Evolutionary conservation across 2,797 vertebrate genomes (phyloP).

Genomic region (Pterois miles): DNA sequence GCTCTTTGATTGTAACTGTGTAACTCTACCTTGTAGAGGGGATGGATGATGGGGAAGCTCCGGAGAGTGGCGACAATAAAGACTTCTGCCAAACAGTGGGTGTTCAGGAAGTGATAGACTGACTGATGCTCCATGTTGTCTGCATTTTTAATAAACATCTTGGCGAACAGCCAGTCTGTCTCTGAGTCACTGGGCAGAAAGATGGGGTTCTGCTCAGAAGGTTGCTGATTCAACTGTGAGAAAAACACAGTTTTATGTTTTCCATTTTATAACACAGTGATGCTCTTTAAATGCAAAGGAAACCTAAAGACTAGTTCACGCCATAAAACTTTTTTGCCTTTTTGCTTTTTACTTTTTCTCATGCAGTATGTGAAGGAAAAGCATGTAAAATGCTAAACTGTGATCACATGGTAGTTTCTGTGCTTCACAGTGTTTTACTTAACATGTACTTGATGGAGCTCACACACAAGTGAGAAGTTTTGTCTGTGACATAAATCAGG

Average conservation of each 20-base stretch:
- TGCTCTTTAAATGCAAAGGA: too few species aligned
- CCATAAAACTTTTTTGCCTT: too few species aligned
- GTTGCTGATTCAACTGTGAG: conserved; percentile 46
- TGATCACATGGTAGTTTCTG: too few species aligned
- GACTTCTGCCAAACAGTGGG: conserved; percentile 75
- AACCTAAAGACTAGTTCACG: too few species aligned
- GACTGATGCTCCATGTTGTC: conserved; percentile 44
- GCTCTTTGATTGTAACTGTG: neutral
- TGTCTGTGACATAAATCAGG: too few species aligned
- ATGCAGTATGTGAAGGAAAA: too few species aligned
- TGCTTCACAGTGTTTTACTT: too few species aligned
- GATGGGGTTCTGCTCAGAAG: conserved; percentile 70
- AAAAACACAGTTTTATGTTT: neutral
- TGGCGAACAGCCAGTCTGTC: conserved; percentile 80
- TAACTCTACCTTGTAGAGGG: conserved; percentile 73
- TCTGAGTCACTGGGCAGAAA: conserved; percentile 76
- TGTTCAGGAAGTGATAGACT: conserved; percentile 54
- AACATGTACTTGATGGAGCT: too few species aligned
- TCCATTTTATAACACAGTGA: too few species aligned
- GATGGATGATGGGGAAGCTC: conserved; percentile 75
- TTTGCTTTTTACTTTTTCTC: too few species aligned
- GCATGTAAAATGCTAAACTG: too few species aligned
- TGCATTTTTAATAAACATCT: conserved; percentile 73
- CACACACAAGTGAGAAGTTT: too few species aligned
- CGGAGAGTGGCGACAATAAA: conserved; percentile 70